A percentile compares a stretch with the other conserved stretches of the same genome.
These are phyloP conservation scores for Aurelia sp. DNA, from an alignment of 30 jellyfish, hydroid and myxozoan genomes.

Conservation along the genomic window DNA sequence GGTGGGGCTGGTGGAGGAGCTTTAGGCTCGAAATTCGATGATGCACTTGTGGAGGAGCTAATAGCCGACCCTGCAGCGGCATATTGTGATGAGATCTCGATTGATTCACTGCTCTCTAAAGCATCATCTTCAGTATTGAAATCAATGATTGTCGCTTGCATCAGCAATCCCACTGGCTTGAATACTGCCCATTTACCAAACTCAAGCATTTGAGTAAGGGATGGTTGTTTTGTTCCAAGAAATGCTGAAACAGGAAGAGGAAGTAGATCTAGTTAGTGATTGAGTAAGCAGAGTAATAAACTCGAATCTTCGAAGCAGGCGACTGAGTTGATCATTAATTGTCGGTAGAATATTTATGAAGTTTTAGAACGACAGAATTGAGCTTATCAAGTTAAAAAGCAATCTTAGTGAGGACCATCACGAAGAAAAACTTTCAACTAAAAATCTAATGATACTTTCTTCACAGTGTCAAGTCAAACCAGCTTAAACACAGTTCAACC, in stretches of 20 bases:
- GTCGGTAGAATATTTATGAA: too few relatives aligned
- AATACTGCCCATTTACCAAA: slow-evolving; percentile 78
- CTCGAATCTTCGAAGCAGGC: too few relatives aligned
- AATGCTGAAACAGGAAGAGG: slow-evolving; percentile 29
- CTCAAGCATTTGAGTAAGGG: slow-evolving; percentile 70
- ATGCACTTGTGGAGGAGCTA: neutral
- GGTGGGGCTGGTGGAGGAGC: slow-evolving; percentile 62
- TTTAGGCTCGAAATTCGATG: neutral
- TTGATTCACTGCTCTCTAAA: slow-evolving; percentile 64
- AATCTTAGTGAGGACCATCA: too few relatives aligned
- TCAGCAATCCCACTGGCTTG: slow-evolving; percentile 70
- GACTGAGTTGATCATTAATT: too few relatives aligned
- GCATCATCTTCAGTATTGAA: slow-evolving; percentile 69
- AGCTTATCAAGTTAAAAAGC: too few relatives aligned
- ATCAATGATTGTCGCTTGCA: slow-evolving; percentile 75
- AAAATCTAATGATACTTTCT: too few relatives aligned
- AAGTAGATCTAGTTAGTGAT: neutral
- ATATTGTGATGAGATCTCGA: slow-evolving; percentile 44
- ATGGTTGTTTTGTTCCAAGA: slow-evolving; percentile 71
- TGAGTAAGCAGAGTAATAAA: too few relatives aligned
- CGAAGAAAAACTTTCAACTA: too few relatives aligned
- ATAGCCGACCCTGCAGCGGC: slow-evolving; percentile 27
- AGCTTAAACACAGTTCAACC: too few relatives aligned
- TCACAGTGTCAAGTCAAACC: too few relatives aligned
- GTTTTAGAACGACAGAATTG: too few relatives aligned